These are phyloP conservation scores for Neofelis nebulosa DNA, from an alignment of 2,113 vertebrate species.

Conservation along the genomic window DNA sequence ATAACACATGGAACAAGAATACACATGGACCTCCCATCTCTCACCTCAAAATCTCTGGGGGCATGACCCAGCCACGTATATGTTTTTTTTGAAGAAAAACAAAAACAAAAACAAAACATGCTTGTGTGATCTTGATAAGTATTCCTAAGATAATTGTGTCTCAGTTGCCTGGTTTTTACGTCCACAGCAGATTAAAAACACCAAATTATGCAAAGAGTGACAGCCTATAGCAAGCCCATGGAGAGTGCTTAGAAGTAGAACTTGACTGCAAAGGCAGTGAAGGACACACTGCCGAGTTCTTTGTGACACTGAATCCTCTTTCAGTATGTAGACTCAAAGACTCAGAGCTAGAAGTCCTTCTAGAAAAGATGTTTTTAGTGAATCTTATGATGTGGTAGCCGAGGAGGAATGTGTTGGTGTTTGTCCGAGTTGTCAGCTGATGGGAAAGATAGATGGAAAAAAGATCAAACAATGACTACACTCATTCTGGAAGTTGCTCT, in stretches of 20 bases:
- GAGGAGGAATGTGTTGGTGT: neutral
- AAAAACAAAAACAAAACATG: neutral
- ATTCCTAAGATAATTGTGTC: neutral
- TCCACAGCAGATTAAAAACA: neutral
- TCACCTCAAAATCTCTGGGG: neutral
- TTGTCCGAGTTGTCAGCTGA: neutral
- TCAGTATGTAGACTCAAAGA: neutral
- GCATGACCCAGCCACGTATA: neutral
- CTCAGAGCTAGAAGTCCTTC: neutral
- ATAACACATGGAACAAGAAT: neutral
- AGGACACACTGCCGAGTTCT: neutral
- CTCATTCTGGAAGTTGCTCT: neutral
- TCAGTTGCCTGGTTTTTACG: neutral
- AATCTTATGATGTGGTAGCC: neutral
- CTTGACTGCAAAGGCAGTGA: neutral
- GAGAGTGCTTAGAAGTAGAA: neutral
- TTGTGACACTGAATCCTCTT: neutral
- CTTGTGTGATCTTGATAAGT: neutral
- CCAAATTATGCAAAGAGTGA: neutral
- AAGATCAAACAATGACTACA: neutral
- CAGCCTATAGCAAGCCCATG: neutral
- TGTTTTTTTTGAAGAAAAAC: neutral
- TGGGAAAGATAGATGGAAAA: neutral
- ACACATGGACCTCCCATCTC: neutral
- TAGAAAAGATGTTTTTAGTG: neutral